A percentile compares a stretch with the other conserved stretches of the same genome.
Conservation (phyloP, 2,113 vertebrate species). For the Antennarius striatus region DNA sequence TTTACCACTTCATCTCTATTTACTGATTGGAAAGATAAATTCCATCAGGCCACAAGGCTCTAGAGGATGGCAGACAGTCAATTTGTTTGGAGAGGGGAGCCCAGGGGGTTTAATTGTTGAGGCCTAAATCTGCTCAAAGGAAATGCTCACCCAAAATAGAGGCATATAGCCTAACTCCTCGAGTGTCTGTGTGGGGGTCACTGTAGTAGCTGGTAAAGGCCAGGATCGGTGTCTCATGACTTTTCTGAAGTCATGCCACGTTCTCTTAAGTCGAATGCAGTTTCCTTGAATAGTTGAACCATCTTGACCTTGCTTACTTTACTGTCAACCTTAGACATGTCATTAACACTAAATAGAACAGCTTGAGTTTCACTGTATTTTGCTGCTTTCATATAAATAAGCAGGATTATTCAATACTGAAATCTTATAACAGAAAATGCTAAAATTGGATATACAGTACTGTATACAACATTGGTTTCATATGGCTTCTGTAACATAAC, state of each 20-base stretch:
- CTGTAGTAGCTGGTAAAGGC: constrained; percentile 57
- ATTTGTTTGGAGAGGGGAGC: not conserved
- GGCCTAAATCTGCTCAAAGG: constrained; percentile 50
- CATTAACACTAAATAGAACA: constrained; percentile 4
- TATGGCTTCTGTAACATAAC: no score
- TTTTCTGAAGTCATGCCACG: constrained; percentile 50
- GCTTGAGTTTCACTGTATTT: not conserved
- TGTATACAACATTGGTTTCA: no score
- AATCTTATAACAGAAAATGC: no score
- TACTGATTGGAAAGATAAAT: not conserved
- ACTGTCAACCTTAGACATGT: not conserved
- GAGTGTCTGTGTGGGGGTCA: constrained; percentile 32
- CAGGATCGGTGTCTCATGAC: constrained; percentile 68
- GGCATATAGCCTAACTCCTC: constrained; percentile 22
- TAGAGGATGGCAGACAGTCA: not conserved
- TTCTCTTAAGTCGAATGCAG: constrained; percentile 35
- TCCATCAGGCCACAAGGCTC: not conserved
- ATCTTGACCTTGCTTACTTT: constrained; percentile 26
- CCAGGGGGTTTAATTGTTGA: constrained; percentile 36
- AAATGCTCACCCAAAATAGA: constrained; percentile 66
- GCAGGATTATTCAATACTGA: no score
- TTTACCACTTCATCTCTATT: not conserved
- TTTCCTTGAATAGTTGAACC: constrained; percentile 61
- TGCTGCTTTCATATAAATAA: no score
- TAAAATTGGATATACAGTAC: no score